phyloP scores from a whole-genome alignment of 1,140 invertebrate genomes.

The Eurosta solidaginis region DNA sequence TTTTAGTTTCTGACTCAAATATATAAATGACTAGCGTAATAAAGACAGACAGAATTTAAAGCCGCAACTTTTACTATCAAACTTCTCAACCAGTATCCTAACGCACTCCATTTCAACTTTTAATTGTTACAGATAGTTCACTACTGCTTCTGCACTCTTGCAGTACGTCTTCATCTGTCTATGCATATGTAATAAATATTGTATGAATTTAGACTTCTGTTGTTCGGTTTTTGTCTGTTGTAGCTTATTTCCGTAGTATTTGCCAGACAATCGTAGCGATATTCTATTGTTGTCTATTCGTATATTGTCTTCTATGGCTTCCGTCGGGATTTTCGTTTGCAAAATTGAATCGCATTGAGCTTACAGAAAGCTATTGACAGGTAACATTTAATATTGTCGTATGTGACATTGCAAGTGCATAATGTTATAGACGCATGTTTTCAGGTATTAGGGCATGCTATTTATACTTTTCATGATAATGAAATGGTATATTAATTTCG shows the following conservation, averaged over 20 bases:
- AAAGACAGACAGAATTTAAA: no score
- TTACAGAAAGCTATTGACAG: not conserved
- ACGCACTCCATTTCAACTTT: no score
- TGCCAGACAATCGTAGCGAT: not conserved
- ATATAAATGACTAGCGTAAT: no score
- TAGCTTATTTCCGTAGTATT: not conserved
- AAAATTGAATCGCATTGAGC: not conserved
- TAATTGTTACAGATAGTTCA: no score
- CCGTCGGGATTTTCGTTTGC: constrained; percentile 8
- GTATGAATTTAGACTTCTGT: not conserved
- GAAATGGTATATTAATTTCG: no score
- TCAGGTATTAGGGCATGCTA: not conserved
- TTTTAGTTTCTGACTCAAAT: no score
- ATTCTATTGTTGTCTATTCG: not conserved
- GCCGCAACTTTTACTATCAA: no score
- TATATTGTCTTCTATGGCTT: constrained; percentile 17
- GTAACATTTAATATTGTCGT: not conserved
- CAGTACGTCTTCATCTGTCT: no score
- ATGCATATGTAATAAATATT: not conserved
- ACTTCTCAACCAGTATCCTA: no score
- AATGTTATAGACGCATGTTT: not conserved
- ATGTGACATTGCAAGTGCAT: not conserved
- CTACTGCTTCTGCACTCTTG: no score
- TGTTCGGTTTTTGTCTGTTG: not conserved
- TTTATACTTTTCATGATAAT: no score